A percentile compares a stretch with the other conserved stretches of the same genome.
These are phyloP conservation scores for Myotis pilosus DNA, from an alignment of 2,797 vertebrate genomes.

Conservation along the genomic window DNA sequence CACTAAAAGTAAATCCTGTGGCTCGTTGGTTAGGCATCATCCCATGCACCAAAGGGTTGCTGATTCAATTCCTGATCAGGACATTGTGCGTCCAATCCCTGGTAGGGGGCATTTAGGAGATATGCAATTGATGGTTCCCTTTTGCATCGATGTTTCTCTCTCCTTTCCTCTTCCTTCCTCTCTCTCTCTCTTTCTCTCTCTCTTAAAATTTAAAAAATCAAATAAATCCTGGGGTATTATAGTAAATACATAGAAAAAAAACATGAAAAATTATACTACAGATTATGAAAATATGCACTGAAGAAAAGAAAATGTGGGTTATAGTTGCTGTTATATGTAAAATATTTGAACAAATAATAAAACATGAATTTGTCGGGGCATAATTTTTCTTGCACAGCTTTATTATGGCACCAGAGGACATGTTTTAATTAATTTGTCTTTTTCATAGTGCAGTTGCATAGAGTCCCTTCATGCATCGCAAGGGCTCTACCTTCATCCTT, in stretches of 20 bases:
- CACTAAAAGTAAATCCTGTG: constrained; percentile 4
- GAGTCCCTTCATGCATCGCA: not conserved
- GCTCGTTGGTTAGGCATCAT: not conserved
- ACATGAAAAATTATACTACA: not conserved
- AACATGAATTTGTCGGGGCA: not conserved
- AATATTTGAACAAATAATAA: not conserved
- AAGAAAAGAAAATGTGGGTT: not conserved
- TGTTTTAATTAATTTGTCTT: not conserved
- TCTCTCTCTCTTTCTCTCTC: not conserved
- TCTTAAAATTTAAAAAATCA: not conserved
- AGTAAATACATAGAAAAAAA: not conserved
- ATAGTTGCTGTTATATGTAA: not conserved
- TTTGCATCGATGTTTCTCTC: not conserved
- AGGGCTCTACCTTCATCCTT: not conserved
- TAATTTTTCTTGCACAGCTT: not conserved
- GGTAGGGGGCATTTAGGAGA: not conserved
- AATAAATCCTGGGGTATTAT: not conserved
- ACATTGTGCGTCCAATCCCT: not conserved
- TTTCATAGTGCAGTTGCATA: not conserved
- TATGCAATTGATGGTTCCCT: not conserved
- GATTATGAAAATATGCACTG: not conserved
- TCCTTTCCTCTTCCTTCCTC: not conserved
- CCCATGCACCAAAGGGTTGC: not conserved
- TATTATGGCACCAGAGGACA: not conserved
- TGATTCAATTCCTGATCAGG: not conserved